A percentile compares a stretch with the other conserved stretches of the same genome.
Conservation (phyloP, 2,888 invertebrate genomes). For the Orthosia gothica region DNA sequence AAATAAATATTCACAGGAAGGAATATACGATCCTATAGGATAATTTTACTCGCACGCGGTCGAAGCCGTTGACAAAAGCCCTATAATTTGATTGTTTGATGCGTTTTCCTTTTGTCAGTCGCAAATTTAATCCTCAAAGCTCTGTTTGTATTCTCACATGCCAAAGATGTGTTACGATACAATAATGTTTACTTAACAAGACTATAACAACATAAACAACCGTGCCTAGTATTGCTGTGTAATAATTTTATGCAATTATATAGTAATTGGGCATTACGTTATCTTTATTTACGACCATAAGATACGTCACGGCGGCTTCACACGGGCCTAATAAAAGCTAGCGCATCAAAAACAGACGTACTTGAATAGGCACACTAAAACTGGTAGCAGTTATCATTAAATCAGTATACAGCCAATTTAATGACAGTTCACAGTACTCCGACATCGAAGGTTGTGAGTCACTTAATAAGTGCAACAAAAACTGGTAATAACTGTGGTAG, state of each 20-base stretch:
- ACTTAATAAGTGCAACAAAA: slow-evolving; percentile 17
- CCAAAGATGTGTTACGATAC: slow-evolving; percentile 15
- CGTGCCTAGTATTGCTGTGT: slow-evolving; percentile 23
- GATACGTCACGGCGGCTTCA: slow-evolving; percentile 37
- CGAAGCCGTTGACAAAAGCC: neutral
- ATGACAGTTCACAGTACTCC: neutral
- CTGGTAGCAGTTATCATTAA: neutral
- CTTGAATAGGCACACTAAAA: slow-evolving; percentile 8
- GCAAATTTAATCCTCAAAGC: neutral
- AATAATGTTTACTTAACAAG: slow-evolving; percentile 30
- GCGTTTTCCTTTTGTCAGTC: neutral
- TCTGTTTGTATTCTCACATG: slow-evolving; percentile 23
- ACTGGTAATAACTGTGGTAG: slow-evolving; percentile 10
- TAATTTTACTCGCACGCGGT: neutral
- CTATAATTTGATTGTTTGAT: neutral
- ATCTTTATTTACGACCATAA: slow-evolving; percentile 45
- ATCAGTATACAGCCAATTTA: neutral
- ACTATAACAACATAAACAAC: slow-evolving; percentile 23
- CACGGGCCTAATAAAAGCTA: slow-evolving; percentile 13
- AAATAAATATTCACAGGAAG: too few species aligned
- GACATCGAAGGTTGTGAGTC: slow-evolving; percentile 25
- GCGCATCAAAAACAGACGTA: slow-evolving; percentile 16
- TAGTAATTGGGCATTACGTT: slow-evolving; percentile 49
- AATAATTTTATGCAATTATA: slow-evolving; percentile 45
- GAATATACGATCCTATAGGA: too few species aligned